A percentile compares a stretch with the other conserved stretches of the same genome.
Evolutionary conservation across 2,113 vertebrate species (phyloP).

Genomic region (Tonatia bakeri): DNA sequence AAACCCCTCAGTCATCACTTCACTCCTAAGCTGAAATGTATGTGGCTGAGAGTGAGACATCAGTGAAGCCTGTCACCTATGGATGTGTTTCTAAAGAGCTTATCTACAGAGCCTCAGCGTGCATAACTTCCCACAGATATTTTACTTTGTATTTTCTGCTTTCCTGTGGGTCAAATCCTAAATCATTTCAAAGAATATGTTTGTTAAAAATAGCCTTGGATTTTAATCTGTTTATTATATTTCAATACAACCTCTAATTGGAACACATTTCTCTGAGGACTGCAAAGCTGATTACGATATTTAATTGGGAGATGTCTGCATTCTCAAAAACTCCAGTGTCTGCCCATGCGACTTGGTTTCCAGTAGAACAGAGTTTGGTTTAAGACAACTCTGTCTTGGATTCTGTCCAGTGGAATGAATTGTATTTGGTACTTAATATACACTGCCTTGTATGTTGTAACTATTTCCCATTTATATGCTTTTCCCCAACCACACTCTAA

Average conservation of each 20-base stretch:
- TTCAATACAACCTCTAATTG: constrained; percentile 8
- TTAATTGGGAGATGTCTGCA: constrained; percentile 46
- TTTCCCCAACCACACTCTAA: neutral
- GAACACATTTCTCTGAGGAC: constrained; percentile 10
- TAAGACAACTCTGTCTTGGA: neutral
- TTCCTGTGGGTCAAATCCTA: constrained; percentile 32
- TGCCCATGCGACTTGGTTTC: neutral
- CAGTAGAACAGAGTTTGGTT: neutral
- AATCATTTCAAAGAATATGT: constrained; percentile 40
- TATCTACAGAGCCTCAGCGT: neutral
- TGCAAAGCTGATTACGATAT: constrained; percentile 37
- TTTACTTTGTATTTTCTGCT: constrained; percentile 45
- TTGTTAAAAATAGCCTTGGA: constrained; percentile 48
- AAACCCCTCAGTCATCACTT: constrained; percentile 8
- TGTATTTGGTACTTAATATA: neutral
- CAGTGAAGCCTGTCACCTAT: neutral
- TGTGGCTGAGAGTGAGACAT: neutral
- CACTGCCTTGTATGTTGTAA: neutral
- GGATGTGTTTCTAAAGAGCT: constrained; percentile 34
- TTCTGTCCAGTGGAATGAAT: neutral
- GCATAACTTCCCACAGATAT: neutral
- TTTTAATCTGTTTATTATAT: constrained; percentile 54
- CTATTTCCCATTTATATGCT: neutral
- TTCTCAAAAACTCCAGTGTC: neutral
- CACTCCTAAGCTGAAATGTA: constrained; percentile 23